Base-by-base conservation (phyloP, 2,797 vertebrate species). In the Spheniscus humboldti region DNA sequence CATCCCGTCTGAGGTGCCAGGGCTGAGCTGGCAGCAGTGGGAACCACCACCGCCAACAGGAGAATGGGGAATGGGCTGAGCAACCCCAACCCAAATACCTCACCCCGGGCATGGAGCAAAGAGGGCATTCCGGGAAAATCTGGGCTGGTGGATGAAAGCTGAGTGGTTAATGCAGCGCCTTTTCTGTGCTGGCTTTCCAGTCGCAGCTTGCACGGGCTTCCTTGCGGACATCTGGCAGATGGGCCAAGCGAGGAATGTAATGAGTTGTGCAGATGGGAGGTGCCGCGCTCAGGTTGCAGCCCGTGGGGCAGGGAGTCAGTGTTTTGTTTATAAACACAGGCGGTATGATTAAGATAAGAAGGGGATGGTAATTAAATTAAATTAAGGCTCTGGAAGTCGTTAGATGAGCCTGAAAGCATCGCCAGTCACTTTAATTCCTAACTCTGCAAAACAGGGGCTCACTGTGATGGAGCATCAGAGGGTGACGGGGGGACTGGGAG, bases 341-440 rank as follows among this genome's bases (percentile, higher is more conserved):
- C 75, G 2, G 95, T 87, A 95, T 94, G 96, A 97, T 97, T 96
- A 94, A 97, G 97, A 94, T 96, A 97, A 97, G 95, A 97, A 92
- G 85, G 91, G 45, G 62, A 80, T 89, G 95, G 97, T 97, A 96
- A 98, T 98, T 97, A 97, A 98, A 97, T 98, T 97, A 97, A 97
- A 96, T 95, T 71, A 97, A 95, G 91, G 86, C 94, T 94, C 92
- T 97, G 96, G 96, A 97, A 97, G 90, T 95, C 22, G 31, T 96
- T 95, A 91, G 94, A 77, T 94, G 95, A 95, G 84, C 85, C 91
- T 91, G 88, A 95, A 95, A 95, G 93, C 77, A 57, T 86, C 18
- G 1, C 67, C 83, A 94, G 94, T 30, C 53, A 0, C 47, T 91
- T 43, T 76, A 84, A 92, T 90, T 89, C 90, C 87, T 45, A 1